phyloP scores from a whole-genome alignment of 2,113 vertebrate genomes.

The Aphelocoma coerulescens region DNA sequence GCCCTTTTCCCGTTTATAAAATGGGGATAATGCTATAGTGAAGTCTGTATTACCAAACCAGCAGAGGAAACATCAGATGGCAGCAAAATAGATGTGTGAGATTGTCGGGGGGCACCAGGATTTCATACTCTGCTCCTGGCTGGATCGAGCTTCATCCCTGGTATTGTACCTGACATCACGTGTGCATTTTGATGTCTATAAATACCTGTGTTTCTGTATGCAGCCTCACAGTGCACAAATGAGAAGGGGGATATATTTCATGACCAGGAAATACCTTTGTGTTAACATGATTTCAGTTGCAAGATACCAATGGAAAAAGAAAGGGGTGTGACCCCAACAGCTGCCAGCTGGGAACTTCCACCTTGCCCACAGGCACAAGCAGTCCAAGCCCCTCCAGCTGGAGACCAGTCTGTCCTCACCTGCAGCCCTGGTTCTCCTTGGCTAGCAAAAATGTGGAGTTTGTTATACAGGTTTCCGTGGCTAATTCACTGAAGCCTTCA shows the following conservation, averaged over 20 bases:
- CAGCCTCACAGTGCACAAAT: background rate
- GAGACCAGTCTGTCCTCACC: background rate
- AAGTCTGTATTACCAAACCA: background rate
- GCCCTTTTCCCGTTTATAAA: background rate
- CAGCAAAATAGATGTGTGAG: accelerated
- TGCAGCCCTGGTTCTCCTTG: background rate
- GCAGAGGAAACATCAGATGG: background rate
- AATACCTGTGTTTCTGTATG: background rate
- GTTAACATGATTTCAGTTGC: background rate
- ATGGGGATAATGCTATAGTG: background rate
- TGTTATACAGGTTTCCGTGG: background rate
- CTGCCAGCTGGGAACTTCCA: background rate
- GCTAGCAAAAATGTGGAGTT: background rate
- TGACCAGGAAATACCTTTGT: background rate
- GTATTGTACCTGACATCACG: accelerated
- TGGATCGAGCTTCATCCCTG: background rate
- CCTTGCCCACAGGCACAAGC: background rate
- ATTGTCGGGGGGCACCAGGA: background rate
- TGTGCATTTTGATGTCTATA: background rate
- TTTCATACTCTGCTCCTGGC: background rate
- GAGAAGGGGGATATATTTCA: background rate
- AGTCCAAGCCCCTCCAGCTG: background rate
- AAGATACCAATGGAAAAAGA: background rate
- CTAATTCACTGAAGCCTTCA: background rate
- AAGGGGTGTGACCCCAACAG: background rate